Conservation (phyloP, 2,797 vertebrate genomes). For the Danio tinwini region DNA sequence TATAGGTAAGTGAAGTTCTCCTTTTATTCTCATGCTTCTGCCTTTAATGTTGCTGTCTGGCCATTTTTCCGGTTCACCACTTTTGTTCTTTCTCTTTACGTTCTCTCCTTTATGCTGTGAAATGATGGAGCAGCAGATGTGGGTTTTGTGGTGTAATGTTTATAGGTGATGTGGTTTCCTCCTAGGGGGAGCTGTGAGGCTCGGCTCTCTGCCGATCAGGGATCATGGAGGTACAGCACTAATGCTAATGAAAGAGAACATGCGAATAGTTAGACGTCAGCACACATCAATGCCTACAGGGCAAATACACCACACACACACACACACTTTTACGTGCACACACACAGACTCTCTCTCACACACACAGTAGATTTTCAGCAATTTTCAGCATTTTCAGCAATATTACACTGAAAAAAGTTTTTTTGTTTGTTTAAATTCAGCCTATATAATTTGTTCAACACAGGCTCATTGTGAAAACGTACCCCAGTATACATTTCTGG, state of each 20-base stretch:
- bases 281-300: slow-evolving; percentile 41
- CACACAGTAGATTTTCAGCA: no score
- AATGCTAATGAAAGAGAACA: slow-evolving; percentile 47
- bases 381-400: no score
- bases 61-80: neutral
- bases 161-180: neutral
- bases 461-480: no score
- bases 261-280: slow-evolving; percentile 43
- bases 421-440: no score
- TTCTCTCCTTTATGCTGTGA: neutral
- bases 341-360: neutral
- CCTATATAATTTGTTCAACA: no score
- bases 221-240: slow-evolving; percentile 44
- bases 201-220: slow-evolving; percentile 2
- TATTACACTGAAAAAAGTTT: no score
- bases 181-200: slow-evolving; percentile 16
- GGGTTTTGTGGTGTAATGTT: neutral
- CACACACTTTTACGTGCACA: neutral
- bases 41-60: neutral
- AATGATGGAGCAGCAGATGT: neutral
- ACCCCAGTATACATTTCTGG: no score
- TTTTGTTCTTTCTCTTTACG: neutral
- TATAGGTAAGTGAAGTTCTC: neutral
- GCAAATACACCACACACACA: slow-evolving; percentile 21
- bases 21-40: neutral